These are phyloP conservation scores for Pterostichus madidus DNA, from an alignment of 2,888 invertebrate species.

Conservation along the genomic window DNA sequence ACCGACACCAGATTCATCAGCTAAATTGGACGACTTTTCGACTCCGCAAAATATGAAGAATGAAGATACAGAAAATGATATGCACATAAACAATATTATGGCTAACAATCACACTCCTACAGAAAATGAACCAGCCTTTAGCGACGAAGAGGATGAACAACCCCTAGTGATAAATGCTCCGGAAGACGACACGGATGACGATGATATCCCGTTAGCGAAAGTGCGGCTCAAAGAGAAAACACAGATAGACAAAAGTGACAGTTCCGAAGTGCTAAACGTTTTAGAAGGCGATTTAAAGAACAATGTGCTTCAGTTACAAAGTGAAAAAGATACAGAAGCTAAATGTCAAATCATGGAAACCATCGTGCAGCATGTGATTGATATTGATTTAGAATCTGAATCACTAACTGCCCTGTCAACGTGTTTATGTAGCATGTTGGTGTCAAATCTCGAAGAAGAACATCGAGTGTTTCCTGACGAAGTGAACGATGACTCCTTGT, in stretches of 20 bases:
- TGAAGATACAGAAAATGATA: conserved; percentile 56
- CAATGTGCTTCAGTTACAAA: conserved; percentile 80
- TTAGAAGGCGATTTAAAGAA: conserved; percentile 80
- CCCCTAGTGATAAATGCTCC: conserved; percentile 75
- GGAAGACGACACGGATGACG: conserved; percentile 85
- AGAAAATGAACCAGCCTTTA: conserved; percentile 87
- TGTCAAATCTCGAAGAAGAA: conserved; percentile 77
- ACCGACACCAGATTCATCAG: conserved; percentile 79
- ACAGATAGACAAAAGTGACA: conserved; percentile 73
- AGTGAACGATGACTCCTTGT: conserved; percentile 82
- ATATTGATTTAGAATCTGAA: conserved; percentile 82
- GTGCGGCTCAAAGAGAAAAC: conserved; percentile 82
- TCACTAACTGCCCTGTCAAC: conserved; percentile 80
- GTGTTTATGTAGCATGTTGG: conserved; percentile 80
- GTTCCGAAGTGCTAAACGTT: conserved; percentile 76
- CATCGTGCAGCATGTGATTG: conserved; percentile 81
- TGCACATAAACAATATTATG: conserved; percentile 71
- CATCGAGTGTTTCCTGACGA: conserved; percentile 78
- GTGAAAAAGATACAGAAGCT: conserved; percentile 80
- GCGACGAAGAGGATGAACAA: conserved; percentile 90
- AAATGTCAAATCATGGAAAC: conserved; percentile 84
- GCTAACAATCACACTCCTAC: conserved; percentile 76
- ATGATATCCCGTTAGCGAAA: conserved; percentile 89
- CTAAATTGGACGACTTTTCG: conserved; percentile 76
- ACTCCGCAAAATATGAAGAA: conserved; percentile 22